Base-by-base conservation (phyloP, 2,888 invertebrate genomes). In the Drosophila nr. perissopoda region DNA sequence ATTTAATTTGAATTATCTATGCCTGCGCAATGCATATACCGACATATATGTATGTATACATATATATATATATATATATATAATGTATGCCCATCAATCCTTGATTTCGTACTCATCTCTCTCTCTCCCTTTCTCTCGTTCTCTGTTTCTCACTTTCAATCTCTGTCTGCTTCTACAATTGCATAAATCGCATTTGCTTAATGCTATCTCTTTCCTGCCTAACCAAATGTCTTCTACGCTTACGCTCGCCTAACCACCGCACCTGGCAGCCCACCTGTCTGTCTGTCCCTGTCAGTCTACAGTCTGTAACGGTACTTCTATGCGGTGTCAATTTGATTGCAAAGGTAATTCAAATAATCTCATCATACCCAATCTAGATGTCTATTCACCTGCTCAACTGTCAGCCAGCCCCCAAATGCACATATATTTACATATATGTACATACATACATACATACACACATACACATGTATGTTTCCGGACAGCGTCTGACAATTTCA, bases 341-440 rank as follows among this genome's bases (percentile, higher is more conserved):
- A 86, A 86, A 89, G 83, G 87, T 90, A 85, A 85, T 90, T 90
- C 87, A 83, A 88, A 86, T 90, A 85, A 85, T 85, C 87, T 80
- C 87, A 86, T 90, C 86, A 90, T 77, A 88, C 73, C 85, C 81
- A 88, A 78, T 58, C 66, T 59, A 45, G 54, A 68, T 68, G 61
- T 58, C 69, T 65, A 72, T 73, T 53, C 52, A 51, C 40, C 70
- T 57, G 70, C 25, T 80, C 60, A 49, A n/a, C 68, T 52, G 36
- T 40, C 57, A 48, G 34, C 34, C 56, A 60, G 52, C 48, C 38
- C 25, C 33, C 25, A n/a, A 31, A 27, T 27, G 18, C 25, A 13
- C 1, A 21, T 10, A 27, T 31, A 45, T 21, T 34, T 13, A 27
- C 10, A 27, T 33, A 49, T 42, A 21, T 13, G 45, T 8, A 45